These are phyloP conservation scores for Macquaria australasica DNA, from an alignment of 2,113 vertebrate genomes.

Conservation along the genomic window DNA sequence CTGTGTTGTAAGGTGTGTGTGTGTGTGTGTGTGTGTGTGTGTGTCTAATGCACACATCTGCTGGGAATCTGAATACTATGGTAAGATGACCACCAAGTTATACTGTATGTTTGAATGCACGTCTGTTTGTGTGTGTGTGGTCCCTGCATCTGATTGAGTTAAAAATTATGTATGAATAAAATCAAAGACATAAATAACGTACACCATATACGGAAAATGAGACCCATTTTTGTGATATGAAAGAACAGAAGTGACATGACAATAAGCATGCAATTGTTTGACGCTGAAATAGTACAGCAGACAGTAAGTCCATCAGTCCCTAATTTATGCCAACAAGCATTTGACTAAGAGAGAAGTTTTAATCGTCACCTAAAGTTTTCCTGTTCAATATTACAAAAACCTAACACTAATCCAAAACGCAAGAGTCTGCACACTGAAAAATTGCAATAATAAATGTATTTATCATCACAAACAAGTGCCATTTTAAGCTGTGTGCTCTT, in stretches of 20 bases:
- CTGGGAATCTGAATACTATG: conserved; percentile 16
- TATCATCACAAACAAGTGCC: not conserved
- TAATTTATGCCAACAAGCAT: not conserved
- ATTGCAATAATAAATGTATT: not conserved
- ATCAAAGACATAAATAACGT: not conserved
- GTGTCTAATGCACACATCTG: conserved; percentile 17
- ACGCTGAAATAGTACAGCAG: not conserved
- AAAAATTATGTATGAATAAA: not conserved
- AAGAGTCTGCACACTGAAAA: not conserved
- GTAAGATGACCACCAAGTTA: not conserved
- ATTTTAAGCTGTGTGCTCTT: not conserved
- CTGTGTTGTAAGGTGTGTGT: not conserved
- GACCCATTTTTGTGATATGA: not conserved
- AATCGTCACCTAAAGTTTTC: not conserved
- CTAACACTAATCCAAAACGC: not conserved
- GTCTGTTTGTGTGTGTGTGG: not conserved
- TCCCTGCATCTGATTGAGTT: not conserved
- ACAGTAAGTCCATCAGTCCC: not conserved
- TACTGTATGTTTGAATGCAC: not conserved
- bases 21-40: not conserved
- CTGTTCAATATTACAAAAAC: not conserved
- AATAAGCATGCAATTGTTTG: not conserved
- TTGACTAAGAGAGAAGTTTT: not conserved
- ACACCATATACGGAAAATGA: not conserved
- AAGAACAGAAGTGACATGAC: not conserved